Percentiles rank a stretch among this genome's conserved stretches.
These are phyloP conservation scores for Rhinolophus sinicus DNA, from an alignment of 2,113 vertebrate genomes.

Conservation along the genomic window DNA sequence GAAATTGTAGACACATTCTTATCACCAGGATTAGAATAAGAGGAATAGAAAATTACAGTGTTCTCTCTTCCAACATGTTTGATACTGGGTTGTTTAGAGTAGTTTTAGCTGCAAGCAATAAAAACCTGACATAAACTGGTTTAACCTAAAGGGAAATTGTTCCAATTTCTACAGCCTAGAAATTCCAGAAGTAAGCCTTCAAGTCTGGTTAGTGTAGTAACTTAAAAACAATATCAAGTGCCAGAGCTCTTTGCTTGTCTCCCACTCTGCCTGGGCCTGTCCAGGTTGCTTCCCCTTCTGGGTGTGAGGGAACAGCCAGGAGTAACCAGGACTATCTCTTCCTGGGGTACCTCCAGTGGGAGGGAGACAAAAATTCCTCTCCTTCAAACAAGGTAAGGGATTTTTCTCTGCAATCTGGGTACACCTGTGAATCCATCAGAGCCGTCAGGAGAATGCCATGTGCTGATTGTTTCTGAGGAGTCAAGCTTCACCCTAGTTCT, in stretches of 20 bases:
- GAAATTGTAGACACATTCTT: not conserved
- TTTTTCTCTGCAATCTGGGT: not conserved
- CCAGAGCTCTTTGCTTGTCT: not conserved
- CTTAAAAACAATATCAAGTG: too few species aligned
- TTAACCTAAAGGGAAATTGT: not conserved
- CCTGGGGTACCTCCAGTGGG: not conserved
- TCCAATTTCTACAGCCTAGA: not conserved
- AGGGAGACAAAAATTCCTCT: not conserved
- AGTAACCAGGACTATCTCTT: not conserved
- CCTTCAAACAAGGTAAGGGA: not conserved
- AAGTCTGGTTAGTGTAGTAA: not conserved
- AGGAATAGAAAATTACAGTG: not conserved
- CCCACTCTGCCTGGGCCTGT: not conserved
- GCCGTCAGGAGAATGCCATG: not conserved
- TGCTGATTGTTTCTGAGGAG: fast-evolving
- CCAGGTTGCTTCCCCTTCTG: not conserved
- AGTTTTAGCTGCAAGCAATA: not conserved
- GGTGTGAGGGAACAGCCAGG: not conserved
- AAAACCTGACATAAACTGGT: not conserved
- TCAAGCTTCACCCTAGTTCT: too few species aligned
- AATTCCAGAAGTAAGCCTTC: not conserved
- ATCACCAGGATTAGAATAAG: not conserved
- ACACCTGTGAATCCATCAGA: not conserved
- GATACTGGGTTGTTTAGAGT: not conserved
- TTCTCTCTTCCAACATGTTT: not conserved